Evolutionary conservation across 2,888 invertebrate genomes (phyloP), one percentile per base, ranked within the genome.

Genomic region (Cataglyphis livida): DNA sequence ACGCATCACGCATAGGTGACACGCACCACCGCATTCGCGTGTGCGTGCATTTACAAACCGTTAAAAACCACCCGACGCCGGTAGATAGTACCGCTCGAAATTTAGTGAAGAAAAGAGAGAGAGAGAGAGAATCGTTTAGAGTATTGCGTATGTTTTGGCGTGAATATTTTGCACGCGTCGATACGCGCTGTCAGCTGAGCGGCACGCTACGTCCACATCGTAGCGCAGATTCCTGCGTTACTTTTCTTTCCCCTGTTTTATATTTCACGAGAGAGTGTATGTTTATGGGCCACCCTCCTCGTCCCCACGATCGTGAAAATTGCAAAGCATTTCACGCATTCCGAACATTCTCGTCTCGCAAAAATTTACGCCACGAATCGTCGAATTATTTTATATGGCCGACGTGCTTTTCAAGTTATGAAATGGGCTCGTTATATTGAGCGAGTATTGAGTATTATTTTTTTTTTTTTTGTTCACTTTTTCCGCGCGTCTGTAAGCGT

Each of bases 1-100:
- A 89, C 85, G 90, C 86, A 90, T 89, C 87, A 65, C 83, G 81
- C 87, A 85, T 85, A 85, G 85, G 85, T 70, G 86, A 79, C 85
- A 85, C 82, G 86, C 85, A 86, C 82, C 87, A 78, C 59, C 85
- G 71, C 44, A 44, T 28, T 51, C 76, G 83, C 87, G 82, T 86
- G 86, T 86, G 86, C 83, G 65, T 71, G 70, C 85, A 35, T 86
- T 84, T 84, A 73, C 87, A 83, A 87, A 81, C 86, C 83, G 89
- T 89, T 87, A 87, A 87, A 84, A 85, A 59, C 79, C 32, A 41
- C 32, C 68, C 82, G 35, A 10, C 48, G 18, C 6, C 18, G 15
- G n/a, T 51, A 51, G 48, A 51, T 51, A n/a, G n/a, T 48, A 48
- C 48, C 18, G 48, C 18, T 48, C 48, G 48, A 51, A 51, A 51